Percentiles rank a stretch among this genome's conserved stretches.
Conservation (phyloP, 2,888 invertebrate species). For the Phortica okadai region DNA sequence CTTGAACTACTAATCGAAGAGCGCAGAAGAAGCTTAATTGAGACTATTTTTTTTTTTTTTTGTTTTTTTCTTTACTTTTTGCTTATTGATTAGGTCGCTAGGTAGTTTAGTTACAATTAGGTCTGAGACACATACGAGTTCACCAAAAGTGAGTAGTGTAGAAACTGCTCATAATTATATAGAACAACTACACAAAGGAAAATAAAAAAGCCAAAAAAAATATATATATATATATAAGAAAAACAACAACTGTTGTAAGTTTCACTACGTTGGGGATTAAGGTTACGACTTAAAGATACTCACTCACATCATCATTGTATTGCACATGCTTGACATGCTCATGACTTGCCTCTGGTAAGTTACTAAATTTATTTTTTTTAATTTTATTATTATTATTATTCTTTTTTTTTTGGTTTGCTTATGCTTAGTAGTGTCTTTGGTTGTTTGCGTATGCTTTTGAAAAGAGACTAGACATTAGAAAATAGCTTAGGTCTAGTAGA, state of each 20-base stretch:
- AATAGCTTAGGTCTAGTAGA: constrained; percentile 16
- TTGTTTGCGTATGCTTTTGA: neutral
- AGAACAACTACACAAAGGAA: neutral
- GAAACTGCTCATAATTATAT: neutral
- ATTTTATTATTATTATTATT: constrained; percentile 44
- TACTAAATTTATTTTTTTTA: constrained; percentile 35
- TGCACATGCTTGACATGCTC: constrained; percentile 47
- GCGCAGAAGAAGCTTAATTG: constrained; percentile 19
- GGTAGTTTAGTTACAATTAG: neutral
- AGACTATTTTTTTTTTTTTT: neutral
- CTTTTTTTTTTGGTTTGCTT: constrained; percentile 5
- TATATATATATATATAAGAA: too few species aligned
- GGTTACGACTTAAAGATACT: neutral
- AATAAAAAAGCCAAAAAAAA: neutral
- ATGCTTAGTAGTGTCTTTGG: neutral
- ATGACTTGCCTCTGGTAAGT: constrained; percentile 31
- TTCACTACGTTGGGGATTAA: neutral
- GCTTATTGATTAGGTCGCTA: neutral
- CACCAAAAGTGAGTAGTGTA: neutral
- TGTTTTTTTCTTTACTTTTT: too few species aligned
- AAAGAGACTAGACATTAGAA: constrained; percentile 18
- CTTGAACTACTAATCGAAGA: constrained; percentile 7
- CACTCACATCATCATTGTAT: neutral
- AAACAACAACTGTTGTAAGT: neutral
- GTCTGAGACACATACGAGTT: neutral